A percentile compares a stretch with the other conserved stretches of the same genome.
Evolutionary conservation across 1,140 invertebrate genomes (phyloP).

Genomic region (Drosophila biarmipes): DNA sequence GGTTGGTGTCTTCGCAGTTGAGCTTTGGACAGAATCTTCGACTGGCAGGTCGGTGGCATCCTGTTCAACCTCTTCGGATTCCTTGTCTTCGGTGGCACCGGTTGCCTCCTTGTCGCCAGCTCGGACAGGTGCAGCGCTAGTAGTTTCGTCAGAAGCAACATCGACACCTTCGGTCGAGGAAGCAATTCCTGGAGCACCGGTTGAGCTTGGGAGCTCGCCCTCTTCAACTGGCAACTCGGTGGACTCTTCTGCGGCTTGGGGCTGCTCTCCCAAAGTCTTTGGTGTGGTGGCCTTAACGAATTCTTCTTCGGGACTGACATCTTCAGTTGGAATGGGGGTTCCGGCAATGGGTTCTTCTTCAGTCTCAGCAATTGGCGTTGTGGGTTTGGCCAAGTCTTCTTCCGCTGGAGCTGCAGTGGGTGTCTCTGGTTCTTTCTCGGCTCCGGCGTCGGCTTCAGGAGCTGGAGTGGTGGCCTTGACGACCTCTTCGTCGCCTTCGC

Average conservation of each 20-base stretch:
- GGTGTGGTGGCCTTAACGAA: constrained; percentile 52
- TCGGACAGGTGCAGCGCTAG: constrained; percentile 23
- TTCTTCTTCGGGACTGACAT: constrained; percentile 34
- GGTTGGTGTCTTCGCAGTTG: constrained; percentile 27
- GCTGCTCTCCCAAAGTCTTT: constrained; percentile 36
- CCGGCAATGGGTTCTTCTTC: constrained; percentile 30
- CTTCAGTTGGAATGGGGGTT: constrained; percentile 33
- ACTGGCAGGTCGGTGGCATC: constrained; percentile 33
- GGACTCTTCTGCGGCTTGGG: constrained; percentile 27
- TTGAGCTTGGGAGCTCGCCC: constrained; percentile 28
- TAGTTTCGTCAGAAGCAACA: constrained; percentile 20
- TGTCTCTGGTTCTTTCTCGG: constrained; percentile 20
- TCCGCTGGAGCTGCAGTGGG: constrained; percentile 13
- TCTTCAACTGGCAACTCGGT: constrained; percentile 38
- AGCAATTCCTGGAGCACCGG: constrained; percentile 16
- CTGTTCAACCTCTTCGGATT: constrained; percentile 29
- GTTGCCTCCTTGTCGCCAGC: constrained; percentile 40
- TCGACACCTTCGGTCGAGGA: constrained; percentile 46
- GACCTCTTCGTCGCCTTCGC: not conserved
- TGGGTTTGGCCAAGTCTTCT: constrained; percentile 14
- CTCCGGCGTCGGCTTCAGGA: not conserved
- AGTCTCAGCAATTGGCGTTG: constrained; percentile 5
- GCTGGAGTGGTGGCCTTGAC: constrained; percentile 23
- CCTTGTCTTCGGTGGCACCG: constrained; percentile 7
- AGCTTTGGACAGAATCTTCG: constrained; percentile 15